These are phyloP conservation scores for Xiphophorus couchianus DNA, from an alignment of 2,113 vertebrate species.

Conservation along the genomic window DNA sequence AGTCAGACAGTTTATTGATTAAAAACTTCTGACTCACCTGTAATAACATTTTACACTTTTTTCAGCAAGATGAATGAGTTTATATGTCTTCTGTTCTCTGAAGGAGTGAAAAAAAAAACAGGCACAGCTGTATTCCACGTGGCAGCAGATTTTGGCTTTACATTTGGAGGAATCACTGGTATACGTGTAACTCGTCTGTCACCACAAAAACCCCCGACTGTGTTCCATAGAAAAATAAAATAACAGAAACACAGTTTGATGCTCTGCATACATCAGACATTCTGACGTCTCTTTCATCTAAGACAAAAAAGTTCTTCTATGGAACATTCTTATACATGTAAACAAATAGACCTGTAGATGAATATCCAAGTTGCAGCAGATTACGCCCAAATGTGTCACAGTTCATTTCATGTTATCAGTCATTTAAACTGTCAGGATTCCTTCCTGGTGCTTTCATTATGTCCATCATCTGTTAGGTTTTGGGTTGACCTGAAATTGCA, in stretches of 20 bases:
- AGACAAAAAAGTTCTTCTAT: too few species aligned
- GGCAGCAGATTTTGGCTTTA: conserved; percentile 13
- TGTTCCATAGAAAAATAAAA: neutral
- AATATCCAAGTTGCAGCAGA: neutral
- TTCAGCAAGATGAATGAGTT: neutral
- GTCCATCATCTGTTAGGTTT: neutral
- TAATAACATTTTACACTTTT: neutral
- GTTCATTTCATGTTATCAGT: neutral
- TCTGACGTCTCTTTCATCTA: neutral
- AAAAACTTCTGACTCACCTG: neutral
- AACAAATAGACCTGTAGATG: neutral
- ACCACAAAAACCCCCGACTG: neutral
- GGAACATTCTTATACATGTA: neutral
- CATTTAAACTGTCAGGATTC: neutral
- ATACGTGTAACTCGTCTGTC: conserved; percentile 12
- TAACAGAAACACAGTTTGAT: neutral
- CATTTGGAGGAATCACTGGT: conserved; percentile 45
- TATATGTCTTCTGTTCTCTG: conserved; percentile 11
- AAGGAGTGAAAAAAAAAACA: neutral
- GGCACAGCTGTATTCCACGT: conserved; percentile 21
- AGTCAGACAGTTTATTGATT: too few species aligned
- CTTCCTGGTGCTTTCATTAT: neutral
- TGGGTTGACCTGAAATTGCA: conserved; percentile 15
- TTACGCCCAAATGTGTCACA: neutral
- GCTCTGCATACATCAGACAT: neutral